These are phyloP conservation scores for Magallana ariakensis DNA, from an alignment of 1,140 invertebrate genomes.

Conservation along the genomic window DNA sequence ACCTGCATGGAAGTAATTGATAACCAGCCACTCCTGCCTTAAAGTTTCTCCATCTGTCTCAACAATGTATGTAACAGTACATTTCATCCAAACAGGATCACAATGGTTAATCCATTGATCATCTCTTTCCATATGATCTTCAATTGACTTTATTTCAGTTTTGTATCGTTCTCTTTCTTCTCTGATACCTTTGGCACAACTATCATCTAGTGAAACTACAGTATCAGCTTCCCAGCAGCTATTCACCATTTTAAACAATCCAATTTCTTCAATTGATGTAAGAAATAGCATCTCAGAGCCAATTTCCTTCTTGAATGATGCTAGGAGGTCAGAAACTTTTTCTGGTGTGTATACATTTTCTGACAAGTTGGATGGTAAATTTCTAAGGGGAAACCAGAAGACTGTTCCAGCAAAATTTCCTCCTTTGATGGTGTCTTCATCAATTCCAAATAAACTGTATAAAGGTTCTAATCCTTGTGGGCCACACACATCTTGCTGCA, in stretches of 20 bases:
- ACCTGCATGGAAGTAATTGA: background rate
- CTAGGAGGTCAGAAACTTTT: constrained; percentile 60
- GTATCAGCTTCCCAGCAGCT: background rate
- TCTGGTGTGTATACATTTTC: constrained; percentile 48
- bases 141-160: background rate
- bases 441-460: constrained; percentile 24
- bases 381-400: constrained; percentile 69
- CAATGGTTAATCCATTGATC: background rate
- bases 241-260: background rate
- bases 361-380: constrained; percentile 46
- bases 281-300: constrained; percentile 60
- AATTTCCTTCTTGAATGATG: constrained; percentile 56
- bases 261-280: constrained; percentile 52
- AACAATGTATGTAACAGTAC: background rate
- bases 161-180: background rate
- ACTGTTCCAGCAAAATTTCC: constrained; percentile 57
- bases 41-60: background rate
- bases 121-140: background rate
- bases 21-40: background rate
- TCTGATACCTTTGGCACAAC: background rate
- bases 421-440: background rate
- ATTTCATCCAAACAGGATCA: background rate
- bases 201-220: background rate
- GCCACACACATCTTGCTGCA: background rate
- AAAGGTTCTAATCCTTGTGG: background rate